phyloP scores from a whole-genome alignment of 2,888 invertebrate genomes.

The Hyposoter dolosus region DNA sequence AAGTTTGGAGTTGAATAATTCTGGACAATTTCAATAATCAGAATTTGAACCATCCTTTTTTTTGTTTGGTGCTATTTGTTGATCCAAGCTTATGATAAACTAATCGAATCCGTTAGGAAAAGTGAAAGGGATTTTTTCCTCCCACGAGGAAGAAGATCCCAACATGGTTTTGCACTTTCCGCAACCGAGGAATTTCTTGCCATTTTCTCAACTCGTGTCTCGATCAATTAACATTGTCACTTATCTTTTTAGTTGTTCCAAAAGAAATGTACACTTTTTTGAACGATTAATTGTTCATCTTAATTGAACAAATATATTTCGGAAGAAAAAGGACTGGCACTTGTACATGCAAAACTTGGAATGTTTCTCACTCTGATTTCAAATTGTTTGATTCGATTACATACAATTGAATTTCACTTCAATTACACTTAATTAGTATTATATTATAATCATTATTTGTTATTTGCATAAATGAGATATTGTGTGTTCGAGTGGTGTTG shows the following conservation, averaged over 20 bases:
- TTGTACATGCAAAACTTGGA: not conserved
- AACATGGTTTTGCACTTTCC: constrained; percentile 56
- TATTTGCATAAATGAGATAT: constrained; percentile 10
- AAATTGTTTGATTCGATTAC: not conserved
- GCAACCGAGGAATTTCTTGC: constrained; percentile 28
- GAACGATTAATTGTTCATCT: not conserved
- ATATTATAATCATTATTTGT: constrained; percentile 20
- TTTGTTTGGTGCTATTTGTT: not conserved
- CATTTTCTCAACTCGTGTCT: not conserved
- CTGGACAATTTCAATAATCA: not conserved
- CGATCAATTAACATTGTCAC: constrained; percentile 58
- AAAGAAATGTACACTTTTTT: not conserved
- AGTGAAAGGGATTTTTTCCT: constrained; percentile 58
- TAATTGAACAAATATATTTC: not conserved
- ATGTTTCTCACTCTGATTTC: not conserved
- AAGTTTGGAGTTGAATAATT: no score
- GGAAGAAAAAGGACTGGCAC: not conserved
- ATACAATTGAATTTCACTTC: constrained; percentile 6
- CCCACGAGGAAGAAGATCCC: constrained; percentile 32
- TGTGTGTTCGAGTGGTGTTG: not conserved
- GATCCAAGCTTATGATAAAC: constrained; percentile 1
- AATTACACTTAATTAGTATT: constrained; percentile 12
- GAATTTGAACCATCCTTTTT: not conserved
- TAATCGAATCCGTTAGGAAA: constrained; percentile 41
- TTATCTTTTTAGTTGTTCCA: not conserved